Evolutionary conservation across 35 echinoderm and acorn worm genomes (phyloP), one percentile per base, ranked within the genome.

Genomic region (Ptychodera flava): DNA sequence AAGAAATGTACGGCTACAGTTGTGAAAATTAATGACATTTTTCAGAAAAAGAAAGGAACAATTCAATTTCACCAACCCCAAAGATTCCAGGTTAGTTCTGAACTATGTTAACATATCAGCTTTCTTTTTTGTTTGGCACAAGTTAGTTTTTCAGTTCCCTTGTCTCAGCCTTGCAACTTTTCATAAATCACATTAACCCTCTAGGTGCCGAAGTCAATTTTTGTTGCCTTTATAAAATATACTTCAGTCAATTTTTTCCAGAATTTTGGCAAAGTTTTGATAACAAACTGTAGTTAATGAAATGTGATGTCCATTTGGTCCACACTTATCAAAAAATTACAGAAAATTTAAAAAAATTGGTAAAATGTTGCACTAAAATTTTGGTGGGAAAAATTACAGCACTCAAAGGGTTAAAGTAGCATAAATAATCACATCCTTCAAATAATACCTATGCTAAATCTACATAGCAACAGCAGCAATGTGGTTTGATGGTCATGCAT

Each of bases 21-120:
- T 0, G 79, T 32, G 34, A 83, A 97, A 35, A 27, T 97, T 30
- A 89, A 88, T 32, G 87, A 80, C 1, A 38, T 97, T 32, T 35
- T 97, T 14, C 84, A 89, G 27, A 89, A 94, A 37, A 64, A 86
- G 30, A 91, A 84, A 33, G 95, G 89, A 31, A 94, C 92, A 0
- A 76, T 94, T 30, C 92, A 97, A 64, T 93, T 97, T 76, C 95
- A 97, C 85, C 95, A 97, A 30, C 95, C 95, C 0, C 95, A 97
- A 35, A 31, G 95, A 16, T 97, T 97, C 82, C 92, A 97, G 95
- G 95, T 97, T 84, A 36, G 28, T 30, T 83, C 75, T 16, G 32
- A 77, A 77, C n/a, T 77, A n/a, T 77, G n/a, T 77, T n/a, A 77
- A n/a, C 15, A 77, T n/a, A 15, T 15, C 75, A 15, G n/a, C 15